phyloP scores from a whole-genome alignment of 2,888 invertebrate species.

The Vesta saturnalis region DNA sequence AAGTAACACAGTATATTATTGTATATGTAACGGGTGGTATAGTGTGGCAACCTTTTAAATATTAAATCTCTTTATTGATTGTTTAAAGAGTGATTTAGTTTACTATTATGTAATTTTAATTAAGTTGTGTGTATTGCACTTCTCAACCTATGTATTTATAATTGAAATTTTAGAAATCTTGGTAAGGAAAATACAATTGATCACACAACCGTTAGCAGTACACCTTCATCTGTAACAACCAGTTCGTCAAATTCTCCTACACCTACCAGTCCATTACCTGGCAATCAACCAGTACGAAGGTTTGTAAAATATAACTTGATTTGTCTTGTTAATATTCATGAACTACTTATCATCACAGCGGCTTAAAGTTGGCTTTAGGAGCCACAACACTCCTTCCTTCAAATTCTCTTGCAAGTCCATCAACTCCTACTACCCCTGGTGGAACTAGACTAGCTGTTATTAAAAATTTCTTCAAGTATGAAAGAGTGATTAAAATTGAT shows the following conservation, averaged over 20 bases:
- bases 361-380: slow-evolving; percentile 58
- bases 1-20: too few relatives aligned
- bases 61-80: too few relatives aligned
- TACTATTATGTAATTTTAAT: too few relatives aligned
- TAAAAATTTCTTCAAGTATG: slow-evolving; percentile 97
- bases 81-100: too few relatives aligned
- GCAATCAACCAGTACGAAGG: slow-evolving; percentile 66
- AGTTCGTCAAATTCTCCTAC: slow-evolving; percentile 53
- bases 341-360: slow-evolving; percentile 45
- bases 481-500: slow-evolving; percentile 34
- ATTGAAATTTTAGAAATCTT: slow-evolving; percentile 45
- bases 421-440: slow-evolving; percentile 57
- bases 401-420: slow-evolving; percentile 52
- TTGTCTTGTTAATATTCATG: slow-evolving; percentile 43
- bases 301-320: slow-evolving; percentile 47
- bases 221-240: slow-evolving; percentile 44
- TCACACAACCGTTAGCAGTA: slow-evolving; percentile 39
- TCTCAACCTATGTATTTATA: neutral
- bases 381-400: slow-evolving; percentile 53
- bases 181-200: slow-evolving; percentile 51
- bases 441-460: slow-evolving; percentile 86
- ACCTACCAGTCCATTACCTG: slow-evolving; percentile 57
- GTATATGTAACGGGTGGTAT: too few relatives aligned
- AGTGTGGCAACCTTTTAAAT: too few relatives aligned
- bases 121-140: neutral